A percentile compares a stretch with the other conserved stretches of the same genome.
Evolutionary conservation across 64 coral and sea anemone species (phyloP).

Genomic region (Pocillopora verrucosa): DNA sequence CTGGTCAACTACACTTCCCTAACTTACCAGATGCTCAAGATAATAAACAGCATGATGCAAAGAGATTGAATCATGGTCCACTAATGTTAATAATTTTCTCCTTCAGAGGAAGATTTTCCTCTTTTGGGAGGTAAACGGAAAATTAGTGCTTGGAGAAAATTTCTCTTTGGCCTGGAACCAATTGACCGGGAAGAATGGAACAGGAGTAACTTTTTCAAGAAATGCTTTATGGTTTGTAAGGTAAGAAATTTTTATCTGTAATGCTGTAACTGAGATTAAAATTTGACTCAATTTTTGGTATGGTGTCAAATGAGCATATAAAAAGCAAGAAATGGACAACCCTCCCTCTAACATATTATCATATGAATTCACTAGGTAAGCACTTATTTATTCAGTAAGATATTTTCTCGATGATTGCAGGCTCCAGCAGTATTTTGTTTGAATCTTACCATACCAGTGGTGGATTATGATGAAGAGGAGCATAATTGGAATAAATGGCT

Average conservation of each 20-base stretch:
- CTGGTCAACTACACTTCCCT: background rate
- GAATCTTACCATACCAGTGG: slow-evolving; percentile 82
- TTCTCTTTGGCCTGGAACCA: slow-evolving; percentile 23
- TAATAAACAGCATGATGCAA: too few species aligned
- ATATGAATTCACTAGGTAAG: too few species aligned
- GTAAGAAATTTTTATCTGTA: slow-evolving; percentile 7
- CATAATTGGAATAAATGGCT: slow-evolving; percentile 96
- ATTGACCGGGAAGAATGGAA: slow-evolving; percentile 42
- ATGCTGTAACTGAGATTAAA: too few species aligned
- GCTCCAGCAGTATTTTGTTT: slow-evolving; percentile 65
- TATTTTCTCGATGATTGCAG: slow-evolving; percentile 23
- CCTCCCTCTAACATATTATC: too few species aligned
- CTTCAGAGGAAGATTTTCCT: background rate
- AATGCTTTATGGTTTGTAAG: slow-evolving; percentile 46
- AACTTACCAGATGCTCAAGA: too few species aligned
- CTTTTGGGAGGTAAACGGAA: slow-evolving; percentile 37
- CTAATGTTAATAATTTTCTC: background rate
- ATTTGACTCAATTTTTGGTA: too few species aligned
- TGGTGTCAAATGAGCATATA: too few species aligned
- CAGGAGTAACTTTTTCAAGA: background rate
- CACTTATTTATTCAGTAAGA: too few species aligned
- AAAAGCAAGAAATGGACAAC: too few species aligned
- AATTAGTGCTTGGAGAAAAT: background rate
- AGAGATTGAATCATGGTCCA: too few species aligned
- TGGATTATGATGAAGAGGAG: slow-evolving; percentile 67